These are phyloP conservation scores for Oedothorax gibbosus DNA, from an alignment of 1,140 invertebrate species.

Conservation along the genomic window DNA sequence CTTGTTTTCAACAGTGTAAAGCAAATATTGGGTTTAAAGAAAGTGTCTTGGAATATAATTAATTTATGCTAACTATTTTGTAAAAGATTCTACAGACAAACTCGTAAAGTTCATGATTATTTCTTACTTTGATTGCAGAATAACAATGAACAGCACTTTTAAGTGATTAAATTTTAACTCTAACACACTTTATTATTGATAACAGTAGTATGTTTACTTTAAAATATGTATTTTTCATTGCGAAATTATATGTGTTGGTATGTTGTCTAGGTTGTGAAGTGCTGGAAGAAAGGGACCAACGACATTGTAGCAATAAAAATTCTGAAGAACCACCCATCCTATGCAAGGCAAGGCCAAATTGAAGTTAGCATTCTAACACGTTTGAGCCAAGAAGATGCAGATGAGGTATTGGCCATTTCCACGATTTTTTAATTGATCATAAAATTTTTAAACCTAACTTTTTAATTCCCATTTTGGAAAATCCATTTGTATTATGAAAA, in stretches of 20 bases:
- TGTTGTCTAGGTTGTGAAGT: conserved; percentile 88
- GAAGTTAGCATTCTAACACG: conserved; percentile 97
- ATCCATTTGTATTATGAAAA: background rate
- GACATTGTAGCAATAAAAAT: conserved; percentile 99
- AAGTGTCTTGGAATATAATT: no score
- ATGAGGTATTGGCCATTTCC: conserved; percentile 68
- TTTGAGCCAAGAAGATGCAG: conserved; percentile 98
- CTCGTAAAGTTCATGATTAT: no score
- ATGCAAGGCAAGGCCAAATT: conserved; percentile 99
- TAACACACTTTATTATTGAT: background rate
- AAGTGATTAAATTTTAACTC: no score
- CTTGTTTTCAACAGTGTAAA: no score
- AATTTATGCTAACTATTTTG: no score
- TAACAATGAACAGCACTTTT: no score
- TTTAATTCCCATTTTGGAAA: background rate
- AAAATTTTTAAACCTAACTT: conserved; percentile 56
- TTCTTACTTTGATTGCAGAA: no score
- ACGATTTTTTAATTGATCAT: background rate
- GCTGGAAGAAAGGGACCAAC: conserved; percentile 99
- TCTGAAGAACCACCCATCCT: conserved; percentile 99
- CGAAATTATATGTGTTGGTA: background rate
- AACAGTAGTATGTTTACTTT: background rate
- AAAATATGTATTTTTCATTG: background rate
- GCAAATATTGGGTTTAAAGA: no score
- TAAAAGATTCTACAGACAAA: no score